Percentiles rank a stretch among this genome's conserved stretches.
phyloP scores from a whole-genome alignment of 2,113 vertebrate genomes.

The Choloepus hoffmanni region DNA sequence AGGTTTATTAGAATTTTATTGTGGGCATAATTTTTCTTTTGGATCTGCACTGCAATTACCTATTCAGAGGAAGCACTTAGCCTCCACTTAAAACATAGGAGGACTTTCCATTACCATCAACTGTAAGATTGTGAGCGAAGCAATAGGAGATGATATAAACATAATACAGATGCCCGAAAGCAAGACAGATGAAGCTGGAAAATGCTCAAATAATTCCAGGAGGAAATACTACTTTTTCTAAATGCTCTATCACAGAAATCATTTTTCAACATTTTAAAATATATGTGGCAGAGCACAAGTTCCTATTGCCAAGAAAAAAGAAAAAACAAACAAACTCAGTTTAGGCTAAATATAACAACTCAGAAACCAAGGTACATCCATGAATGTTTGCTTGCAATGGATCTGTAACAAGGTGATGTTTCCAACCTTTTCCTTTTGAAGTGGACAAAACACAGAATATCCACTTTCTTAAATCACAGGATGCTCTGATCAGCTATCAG shows the following conservation, averaged over 20 bases:
- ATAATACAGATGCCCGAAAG: neutral
- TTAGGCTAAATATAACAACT: slow-evolving; percentile 2
- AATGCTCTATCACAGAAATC: neutral
- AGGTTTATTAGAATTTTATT: neutral
- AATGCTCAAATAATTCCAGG: neutral
- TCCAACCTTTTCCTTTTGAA: neutral
- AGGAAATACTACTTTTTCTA: neutral
- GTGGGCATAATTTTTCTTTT: slow-evolving; percentile 10
- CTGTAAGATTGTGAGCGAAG: neutral
- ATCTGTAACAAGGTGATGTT: neutral
- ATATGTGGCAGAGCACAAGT: neutral
- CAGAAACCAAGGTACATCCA: neutral
- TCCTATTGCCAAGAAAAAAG: neutral
- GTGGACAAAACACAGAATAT: neutral
- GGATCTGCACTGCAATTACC: neutral
- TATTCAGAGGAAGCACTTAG: slow-evolving; percentile 54
- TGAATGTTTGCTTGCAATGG: neutral
- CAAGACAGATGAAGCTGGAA: neutral
- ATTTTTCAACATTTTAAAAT: neutral
- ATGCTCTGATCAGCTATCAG: neutral
- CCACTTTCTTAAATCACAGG: neutral
- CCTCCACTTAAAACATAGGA: neutral
- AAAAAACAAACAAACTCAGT: neutral
- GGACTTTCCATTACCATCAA: neutral
- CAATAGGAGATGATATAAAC: neutral